phyloP scores from a whole-genome alignment of 2,888 invertebrate species.

The Hirtodrosophila trivittata region DNA sequence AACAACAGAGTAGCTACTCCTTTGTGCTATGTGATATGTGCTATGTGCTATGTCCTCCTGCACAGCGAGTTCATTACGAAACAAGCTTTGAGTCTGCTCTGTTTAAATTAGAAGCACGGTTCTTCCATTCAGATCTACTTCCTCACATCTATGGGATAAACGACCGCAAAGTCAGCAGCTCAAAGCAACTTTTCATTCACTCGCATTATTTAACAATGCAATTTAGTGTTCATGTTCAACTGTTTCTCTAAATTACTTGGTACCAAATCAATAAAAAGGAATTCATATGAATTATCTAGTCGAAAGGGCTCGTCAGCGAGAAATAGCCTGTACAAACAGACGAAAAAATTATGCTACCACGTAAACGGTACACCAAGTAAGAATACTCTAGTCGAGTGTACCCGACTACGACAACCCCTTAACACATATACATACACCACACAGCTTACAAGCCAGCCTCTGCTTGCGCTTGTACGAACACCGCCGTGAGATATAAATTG shows the following conservation, averaged over 20 bases:
- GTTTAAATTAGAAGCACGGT: constrained; percentile 50
- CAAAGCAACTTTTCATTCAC: not conserved
- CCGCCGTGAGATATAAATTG: too few relatives aligned
- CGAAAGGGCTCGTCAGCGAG: too few relatives aligned
- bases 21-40: constrained; percentile 3
- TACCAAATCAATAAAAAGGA: constrained; percentile 2
- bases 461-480: too few relatives aligned
- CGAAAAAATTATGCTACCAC: too few relatives aligned
- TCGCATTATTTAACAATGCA: not conserved
- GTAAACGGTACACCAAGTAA: too few relatives aligned
- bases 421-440: too few relatives aligned
- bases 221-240: not conserved
- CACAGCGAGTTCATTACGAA: constrained; percentile 51
- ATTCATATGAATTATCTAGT: too few relatives aligned
- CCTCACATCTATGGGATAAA: not conserved
- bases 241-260: not conserved
- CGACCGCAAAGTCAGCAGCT: not conserved
- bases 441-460: too few relatives aligned
- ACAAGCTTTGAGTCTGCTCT: constrained; percentile 28
- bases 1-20: constrained; percentile 1
- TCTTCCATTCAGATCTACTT: constrained; percentile 9
- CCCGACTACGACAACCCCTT: too few relatives aligned
- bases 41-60: constrained; percentile 1
- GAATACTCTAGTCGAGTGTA: too few relatives aligned
- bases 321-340: too few relatives aligned